Conservation (phyloP, 2,888 invertebrate genomes). For the Tenthredo distinguenda region DNA sequence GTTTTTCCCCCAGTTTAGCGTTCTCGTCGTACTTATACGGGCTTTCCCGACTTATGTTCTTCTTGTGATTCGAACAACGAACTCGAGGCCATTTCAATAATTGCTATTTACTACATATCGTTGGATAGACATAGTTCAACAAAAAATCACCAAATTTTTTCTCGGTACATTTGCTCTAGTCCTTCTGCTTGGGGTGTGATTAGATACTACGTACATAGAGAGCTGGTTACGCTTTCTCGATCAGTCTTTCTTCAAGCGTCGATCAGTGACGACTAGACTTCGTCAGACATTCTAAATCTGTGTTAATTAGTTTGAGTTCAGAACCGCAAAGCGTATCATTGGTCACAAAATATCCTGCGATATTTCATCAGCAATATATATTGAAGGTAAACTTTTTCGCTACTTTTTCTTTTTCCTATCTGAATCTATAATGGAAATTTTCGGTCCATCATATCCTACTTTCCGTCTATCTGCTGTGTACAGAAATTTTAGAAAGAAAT, state of each 20-base stretch:
- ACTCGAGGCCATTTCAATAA: neutral
- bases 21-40: neutral
- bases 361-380: neutral
- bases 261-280: conserved; percentile 5
- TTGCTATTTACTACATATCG: neutral
- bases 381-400: neutral
- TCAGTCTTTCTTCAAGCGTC: conserved; percentile 31
- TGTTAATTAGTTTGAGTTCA: neutral
- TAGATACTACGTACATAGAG: neutral
- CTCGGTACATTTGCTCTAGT: neutral
- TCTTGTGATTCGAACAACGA: neutral
- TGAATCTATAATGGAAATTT: neutral
- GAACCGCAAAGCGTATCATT: neutral
- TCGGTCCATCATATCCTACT: neutral
- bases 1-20: neutral
- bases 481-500: neutral
- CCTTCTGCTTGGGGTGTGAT: conserved; percentile 11
- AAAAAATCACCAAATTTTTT: neutral
- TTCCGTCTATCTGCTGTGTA: neutral
- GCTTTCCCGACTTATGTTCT: neutral
- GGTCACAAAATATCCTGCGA: neutral
- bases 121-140: neutral
- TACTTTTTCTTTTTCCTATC: neutral
- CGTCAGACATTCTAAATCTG: neutral
- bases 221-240: neutral